Base-by-base conservation (phyloP, 2,888 invertebrate species). In the Furcula furcula region DNA sequence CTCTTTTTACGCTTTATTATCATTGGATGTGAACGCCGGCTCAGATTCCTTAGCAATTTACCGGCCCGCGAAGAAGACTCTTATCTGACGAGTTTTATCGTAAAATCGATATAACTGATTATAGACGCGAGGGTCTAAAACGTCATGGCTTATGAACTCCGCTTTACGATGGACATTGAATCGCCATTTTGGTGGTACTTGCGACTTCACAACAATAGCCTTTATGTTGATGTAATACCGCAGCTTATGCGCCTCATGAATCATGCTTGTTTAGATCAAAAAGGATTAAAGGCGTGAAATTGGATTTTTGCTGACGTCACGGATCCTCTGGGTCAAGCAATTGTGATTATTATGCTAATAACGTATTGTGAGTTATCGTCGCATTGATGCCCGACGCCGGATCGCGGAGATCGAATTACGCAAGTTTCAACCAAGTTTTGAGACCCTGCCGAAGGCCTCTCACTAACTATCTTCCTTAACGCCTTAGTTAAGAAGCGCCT, bases 1-100 rank as follows among this genome's bases (percentile, higher is more conserved):
- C 76, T 85, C 86, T 88, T 88, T 86, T 87, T 87, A 88, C 83
- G 81, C 78, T 88, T 88, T 88, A 87, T 88, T 88, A 85, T 88
- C 82, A 88, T 88, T 88, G 87, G 83, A 84, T 86, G 85, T 81
- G 85, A 86, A 74, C 80, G 77, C 60, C 66, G 73, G 81, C 82
- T 85, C 84, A 84, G 87, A 88, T 88, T 86, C 81, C 71, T 77
- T 75, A 65, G 77, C 80, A 76, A 79, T 85, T 79, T 78, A 79
- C 77, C 73, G 72, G 65, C 58, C 50, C 65, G 69, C 63, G 64
- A 69, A 71, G 70, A 72, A 73, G 74, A 72, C 71, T 69, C 71
- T 76, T 76, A 76, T 76, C 70, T 69, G 71, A 63, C 65, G 67
- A 49, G 56, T 78, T 84, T 84, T 83, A 85, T 84, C 70, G 76